Evolutionary conservation across 1,140 invertebrate species (phyloP), one percentile per base, ranked within the genome.

Genomic region (Pseudomyrmex cubaensis): DNA sequence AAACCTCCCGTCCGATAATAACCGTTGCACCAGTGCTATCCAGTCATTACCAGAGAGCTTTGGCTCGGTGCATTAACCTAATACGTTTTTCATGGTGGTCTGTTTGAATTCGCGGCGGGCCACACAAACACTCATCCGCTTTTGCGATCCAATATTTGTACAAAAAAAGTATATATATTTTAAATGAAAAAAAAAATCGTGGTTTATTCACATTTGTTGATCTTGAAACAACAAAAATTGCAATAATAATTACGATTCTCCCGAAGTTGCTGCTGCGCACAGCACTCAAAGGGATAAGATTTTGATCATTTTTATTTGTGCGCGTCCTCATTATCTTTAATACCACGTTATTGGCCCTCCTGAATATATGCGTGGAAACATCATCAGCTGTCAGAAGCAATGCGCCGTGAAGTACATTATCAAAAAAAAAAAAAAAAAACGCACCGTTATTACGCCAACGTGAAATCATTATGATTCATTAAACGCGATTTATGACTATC

Each of bases 41-140:
- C 87, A 74, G 74, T 90, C 83, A 88, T 90, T 90, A 90, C 70
- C 61, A 77, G 82, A 76, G 82, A 48, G 70, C 64, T 82, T 90
- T 82, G 67, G 70, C 70, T 75, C 75, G 75, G 52, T 62, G 64
- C 89, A 89, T 89, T 89, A 90, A 89, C 85, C 89, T 91, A 91
- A 91, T 89, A 91, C 66, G 87, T 74, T 87, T 88, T 90, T 85
- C 90, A 90, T 87, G 90, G 89, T 90, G 90, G 90, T 91, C 90
- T 84, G 54, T 52, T 67, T 52, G 66, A 72, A 80, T 44, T 50
- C 52, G 54, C 64, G 15, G 22, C 56, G 2, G 17, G 5, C 4
- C 13, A 10, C 9, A n/a, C 54, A 57, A 57, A 48, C 64, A n/a
- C 54, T 12, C 20, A 22, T 17, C 13, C 22, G 67, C 52, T 57